Evolutionary conservation across 1,140 invertebrate genomes (phyloP), one percentile per base, ranked within the genome.

Genomic region (Dryas iulia): DNA sequence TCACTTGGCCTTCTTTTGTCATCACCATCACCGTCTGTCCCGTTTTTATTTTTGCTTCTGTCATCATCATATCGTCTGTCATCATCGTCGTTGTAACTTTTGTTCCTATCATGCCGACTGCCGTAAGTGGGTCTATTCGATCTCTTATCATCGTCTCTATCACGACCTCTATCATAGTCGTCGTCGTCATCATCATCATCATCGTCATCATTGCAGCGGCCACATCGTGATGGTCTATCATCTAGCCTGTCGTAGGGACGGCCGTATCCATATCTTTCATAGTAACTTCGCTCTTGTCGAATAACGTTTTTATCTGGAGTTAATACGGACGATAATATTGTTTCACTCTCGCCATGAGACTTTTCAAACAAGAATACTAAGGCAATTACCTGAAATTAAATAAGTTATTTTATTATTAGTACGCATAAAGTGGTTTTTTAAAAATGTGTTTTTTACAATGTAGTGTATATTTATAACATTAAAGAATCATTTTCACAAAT

Each of bases 261-360:
- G 6, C 67, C 79, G 56, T 81, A 81, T 2, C 81, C 79, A 64
- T 86, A 86, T 62, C 86, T 74, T 57, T 91, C 86, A 30, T 89
- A 89, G 68, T 89, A 89, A 63, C 87, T 89, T 61, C 89, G 78
- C 18, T 77, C 78, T 69, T 84, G 83, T 10, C 89, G 76, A 8
- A 73, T 71, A 6, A 78, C 62, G 21, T 79, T 76, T 33, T 73
- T 54, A 7, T 77, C 61, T 33, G 82, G 84, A 18, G 81, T 82
- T 39, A 89, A 60, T 0, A 89, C 79, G 25, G 81, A 64, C 28
- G 88, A 87, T 35, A 89, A 69, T 7, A 87, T 61, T 0, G 83
- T 86, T 66, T 83, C 82, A 66, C 77, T 78, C 31, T 82, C 79
- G 39, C 58, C 76, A 54, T 73, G 53, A n/a, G 64, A 71, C 8